Conservation (phyloP, 64 coral and sea anemone species). For the Cladopsammia gracilis region DNA sequence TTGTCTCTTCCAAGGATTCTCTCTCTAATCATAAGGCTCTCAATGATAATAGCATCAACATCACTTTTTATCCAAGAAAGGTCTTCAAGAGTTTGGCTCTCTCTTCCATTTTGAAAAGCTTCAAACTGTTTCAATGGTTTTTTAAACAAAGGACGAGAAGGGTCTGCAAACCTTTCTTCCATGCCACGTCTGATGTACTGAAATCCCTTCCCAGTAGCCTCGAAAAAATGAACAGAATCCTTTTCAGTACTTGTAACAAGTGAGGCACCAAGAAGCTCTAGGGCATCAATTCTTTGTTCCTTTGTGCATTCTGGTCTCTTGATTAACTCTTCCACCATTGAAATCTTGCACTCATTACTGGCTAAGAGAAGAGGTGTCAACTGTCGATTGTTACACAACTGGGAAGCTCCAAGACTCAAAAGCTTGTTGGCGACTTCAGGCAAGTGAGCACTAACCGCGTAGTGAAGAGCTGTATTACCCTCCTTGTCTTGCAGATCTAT, state of each 20-base stretch:
- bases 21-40: conserved; percentile 53
- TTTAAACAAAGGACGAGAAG: not conserved
- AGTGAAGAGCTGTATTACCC: not conserved
- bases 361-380: conserved; percentile 52
- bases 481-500: no score
- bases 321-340: conserved; percentile 55
- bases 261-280: conserved; percentile 58
- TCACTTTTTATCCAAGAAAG: conserved; percentile 17
- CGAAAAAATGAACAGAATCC: not conserved
- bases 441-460: not conserved
- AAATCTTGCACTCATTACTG: conserved; percentile 38
- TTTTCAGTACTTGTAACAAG: conserved; percentile 20
- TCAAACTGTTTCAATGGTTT: not conserved
- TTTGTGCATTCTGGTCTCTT: conserved; percentile 9
- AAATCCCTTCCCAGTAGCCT: conserved; percentile 22
- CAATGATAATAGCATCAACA: conserved; percentile 18
- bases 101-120: conserved; percentile 33
- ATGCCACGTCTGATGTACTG: conserved; percentile 36
- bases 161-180: conserved; percentile 13
- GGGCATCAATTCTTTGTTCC: conserved; percentile 21
- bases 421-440: no score
- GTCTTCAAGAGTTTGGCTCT: conserved; percentile 37
- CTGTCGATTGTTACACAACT: conserved; percentile 7
- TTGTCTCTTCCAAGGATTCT: conserved; percentile 45
- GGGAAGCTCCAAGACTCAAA: conserved; percentile 1